A percentile compares a stretch with the other conserved stretches of the same genome.
phyloP scores from a whole-genome alignment of 2,113 vertebrate genomes.

The Hemibagrus wyckioides region DNA sequence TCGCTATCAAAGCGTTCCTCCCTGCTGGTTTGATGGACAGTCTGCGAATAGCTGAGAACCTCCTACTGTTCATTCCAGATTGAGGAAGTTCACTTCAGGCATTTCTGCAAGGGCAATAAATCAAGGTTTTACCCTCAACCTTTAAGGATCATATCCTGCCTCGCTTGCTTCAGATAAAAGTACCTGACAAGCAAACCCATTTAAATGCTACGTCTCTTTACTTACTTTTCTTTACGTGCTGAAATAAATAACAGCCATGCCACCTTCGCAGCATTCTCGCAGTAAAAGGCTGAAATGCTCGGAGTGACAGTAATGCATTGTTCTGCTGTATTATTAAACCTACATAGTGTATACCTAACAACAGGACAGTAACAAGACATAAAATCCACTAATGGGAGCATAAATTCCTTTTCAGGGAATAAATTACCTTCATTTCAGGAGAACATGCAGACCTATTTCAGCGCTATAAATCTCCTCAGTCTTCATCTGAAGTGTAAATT shows the following conservation, averaged over 20 bases:
- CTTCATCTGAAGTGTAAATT: constrained; percentile 30
- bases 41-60: neutral
- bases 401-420: constrained; percentile 14
- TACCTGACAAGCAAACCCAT: neutral
- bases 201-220: neutral
- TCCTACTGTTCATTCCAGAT: neutral
- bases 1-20: neutral
- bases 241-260: neutral
- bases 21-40: neutral
- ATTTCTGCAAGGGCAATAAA: neutral
- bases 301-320: neutral
- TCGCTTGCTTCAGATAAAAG: neutral
- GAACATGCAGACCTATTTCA: neutral
- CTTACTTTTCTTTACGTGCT: neutral
- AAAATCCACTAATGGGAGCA: constrained; percentile 20
- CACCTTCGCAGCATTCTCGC: neutral
- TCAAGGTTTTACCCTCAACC: neutral
- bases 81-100: neutral
- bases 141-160: neutral
- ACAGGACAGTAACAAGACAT: constrained; percentile 9
- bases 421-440: constrained; percentile 26
- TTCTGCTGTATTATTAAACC: constrained; percentile 15
- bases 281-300: neutral
- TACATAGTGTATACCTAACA: neutral
- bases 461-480: constrained; percentile 12